phyloP scores from a whole-genome alignment of 2,888 invertebrate genomes.

The Chydorus sphaericus region DNA sequence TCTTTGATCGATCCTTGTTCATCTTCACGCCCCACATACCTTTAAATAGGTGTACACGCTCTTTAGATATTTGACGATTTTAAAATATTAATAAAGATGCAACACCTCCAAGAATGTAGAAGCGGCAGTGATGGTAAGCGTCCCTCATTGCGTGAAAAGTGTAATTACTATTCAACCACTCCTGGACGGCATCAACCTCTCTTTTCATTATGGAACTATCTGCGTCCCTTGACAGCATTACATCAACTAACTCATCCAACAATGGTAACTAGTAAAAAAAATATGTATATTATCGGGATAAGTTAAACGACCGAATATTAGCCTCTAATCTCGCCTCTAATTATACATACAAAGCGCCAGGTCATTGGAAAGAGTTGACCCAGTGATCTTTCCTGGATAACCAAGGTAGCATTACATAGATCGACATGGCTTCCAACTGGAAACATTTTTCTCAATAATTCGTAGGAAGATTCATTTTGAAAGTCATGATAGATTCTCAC shows the following conservation, averaged over 20 bases:
- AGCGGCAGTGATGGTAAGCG: slow-evolving; percentile 16
- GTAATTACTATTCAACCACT: slow-evolving; percentile 17
- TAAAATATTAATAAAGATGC: too few species aligned
- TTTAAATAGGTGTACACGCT: too few species aligned
- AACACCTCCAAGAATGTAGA: too few species aligned
- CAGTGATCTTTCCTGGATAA: not conserved
- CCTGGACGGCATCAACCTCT: slow-evolving; percentile 18
- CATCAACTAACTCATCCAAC: slow-evolving; percentile 18
- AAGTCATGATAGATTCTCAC: slow-evolving; percentile 18
- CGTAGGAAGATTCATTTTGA: not conserved
- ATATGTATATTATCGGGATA: too few species aligned
- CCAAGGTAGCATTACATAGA: slow-evolving; percentile 14
- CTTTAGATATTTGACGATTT: too few species aligned
- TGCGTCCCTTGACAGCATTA: slow-evolving; percentile 18
- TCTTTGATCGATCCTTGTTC: too few species aligned
- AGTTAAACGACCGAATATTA: too few species aligned
- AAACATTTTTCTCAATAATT: slow-evolving; percentile 11
- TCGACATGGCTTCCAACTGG: slow-evolving; percentile 16
- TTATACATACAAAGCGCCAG: slow-evolving; percentile 19
- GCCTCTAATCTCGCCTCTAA: too few species aligned
- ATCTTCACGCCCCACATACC: too few species aligned
- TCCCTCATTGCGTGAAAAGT: slow-evolving; percentile 20
- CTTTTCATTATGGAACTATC: slow-evolving; percentile 17
- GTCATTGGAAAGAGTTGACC: too few species aligned
- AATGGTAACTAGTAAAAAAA: too few species aligned